Base-by-base conservation (phyloP, 92 coral and sea anemone species). In the Siderastrea radians region DNA sequence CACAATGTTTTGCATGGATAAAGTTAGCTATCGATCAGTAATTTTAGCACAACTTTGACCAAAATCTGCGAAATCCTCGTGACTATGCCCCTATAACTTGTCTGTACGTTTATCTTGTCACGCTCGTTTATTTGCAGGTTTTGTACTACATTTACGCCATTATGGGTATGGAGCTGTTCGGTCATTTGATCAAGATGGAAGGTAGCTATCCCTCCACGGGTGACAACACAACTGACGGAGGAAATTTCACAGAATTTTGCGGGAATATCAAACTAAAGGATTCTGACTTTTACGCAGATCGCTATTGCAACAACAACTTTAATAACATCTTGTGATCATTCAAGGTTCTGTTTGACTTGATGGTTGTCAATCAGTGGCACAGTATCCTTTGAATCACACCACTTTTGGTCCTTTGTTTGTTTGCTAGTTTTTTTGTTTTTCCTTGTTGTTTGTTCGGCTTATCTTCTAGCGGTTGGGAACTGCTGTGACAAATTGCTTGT, bases 291-390 rank as follows among this genome's bases (percentile, higher is more conserved):
- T 88, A 82, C 79, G 85, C 81, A 0, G 98, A 95, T 65, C 98
- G 92, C 65, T 97, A 97, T 84, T 97, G 99, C 76, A 89, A 93
- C 70, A 94, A 97, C 86, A 97, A 97, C 84, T 97, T 97, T 72
- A 93, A 95, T 78, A 76, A 93, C 82, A 80, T 97, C 15, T 53
- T 97, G 72, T 92, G 89, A 72, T 85, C 99, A 17, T 85, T 97
- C 58, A 97, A 97, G 83, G 90, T 97, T 55, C 83, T 97, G 58
- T 97, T 97, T 72, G 99, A 97, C 65, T 78, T 97, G 82, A 95
- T 92, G 87, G 98, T 97, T 46, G 99, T 97, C 8, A 97, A 97
- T 77, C 99, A 97, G 57, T 97, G 99, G 99, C 99, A 97, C 66
- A 91, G 99, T 97, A 97, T 97, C 99, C 99, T 97, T 95, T 90